Evolutionary conservation across 2,888 invertebrate genomes (phyloP), one percentile per base, ranked within the genome.

Genomic region (Pristionchus exspectatus): DNA sequence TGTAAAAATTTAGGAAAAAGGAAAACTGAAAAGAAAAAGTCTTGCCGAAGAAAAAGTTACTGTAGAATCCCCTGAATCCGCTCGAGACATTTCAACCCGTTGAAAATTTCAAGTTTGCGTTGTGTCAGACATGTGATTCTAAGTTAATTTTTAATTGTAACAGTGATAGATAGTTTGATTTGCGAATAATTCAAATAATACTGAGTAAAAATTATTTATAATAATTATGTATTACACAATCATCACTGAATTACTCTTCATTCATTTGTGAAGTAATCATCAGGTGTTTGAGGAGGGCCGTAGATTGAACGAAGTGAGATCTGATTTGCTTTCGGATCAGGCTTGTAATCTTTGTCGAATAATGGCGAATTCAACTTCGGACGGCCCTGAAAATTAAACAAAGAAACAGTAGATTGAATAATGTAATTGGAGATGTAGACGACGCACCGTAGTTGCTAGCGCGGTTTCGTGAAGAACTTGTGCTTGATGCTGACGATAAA

Each of bases 311-410:
- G 7, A 2, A 72, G 72, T 24, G 87, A 63, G 16, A 88, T 88
- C 7, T 54, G 56, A 33, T 74, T 74, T n/a, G 87, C 72, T 33
- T 74, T 72, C 7, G 72, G 54, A 44, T 88, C 74, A 10, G 74
- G 56, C 63, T 88, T 88, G 74, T 88, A 88, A 74, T 63, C 87
- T 56, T 74, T 74, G 74, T 88, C 87, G 56, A 88, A 88, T 24
- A 88, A 38, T 9, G 87, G 74, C 14, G 87, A 88, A 33, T 38
- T 88, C 33, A 88, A 27, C 10, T 27, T 59, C 16, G 87, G 87
- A 4, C 33, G 63, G 14, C 63, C 63, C 87, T 88, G 74, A 88
- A 69, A 66, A n/a, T 1, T 50, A 16, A 7, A 21, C 16, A 69
- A 9, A 66, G 33, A 1, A 33, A 27, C 5, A 33, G n/a, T n/a